Conservation (phyloP, 2,797 vertebrate genomes). For the Sebastes minor region DNA sequence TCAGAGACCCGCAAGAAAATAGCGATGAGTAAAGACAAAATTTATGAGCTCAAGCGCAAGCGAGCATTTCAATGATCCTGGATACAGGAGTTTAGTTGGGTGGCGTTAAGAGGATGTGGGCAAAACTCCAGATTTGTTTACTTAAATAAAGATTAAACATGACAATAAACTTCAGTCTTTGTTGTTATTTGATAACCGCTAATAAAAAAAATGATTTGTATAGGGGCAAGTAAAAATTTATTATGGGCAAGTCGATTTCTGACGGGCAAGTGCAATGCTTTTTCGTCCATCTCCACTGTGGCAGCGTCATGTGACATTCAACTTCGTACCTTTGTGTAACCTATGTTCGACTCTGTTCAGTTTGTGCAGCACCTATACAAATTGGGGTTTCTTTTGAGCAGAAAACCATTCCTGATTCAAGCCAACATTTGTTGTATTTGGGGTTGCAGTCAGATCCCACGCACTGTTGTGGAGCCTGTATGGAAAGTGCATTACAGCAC, state of each 20-base stretch:
- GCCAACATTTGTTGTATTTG: neutral
- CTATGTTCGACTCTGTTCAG: neutral
- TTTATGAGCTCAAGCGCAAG: too few species aligned
- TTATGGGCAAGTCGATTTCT: too few species aligned
- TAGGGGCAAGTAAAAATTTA: too few species aligned
- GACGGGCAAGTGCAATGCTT: neutral
- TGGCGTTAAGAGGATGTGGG: too few species aligned
- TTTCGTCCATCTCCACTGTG: neutral
- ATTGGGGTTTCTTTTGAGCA: neutral
- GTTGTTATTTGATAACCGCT: too few species aligned
- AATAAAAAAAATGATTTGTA: too few species aligned
- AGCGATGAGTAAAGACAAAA: accelerated
- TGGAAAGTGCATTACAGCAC: neutral
- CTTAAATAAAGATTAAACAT: too few species aligned
- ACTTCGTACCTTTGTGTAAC: neutral
- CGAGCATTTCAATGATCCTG: accelerated
- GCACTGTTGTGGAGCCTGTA: neutral
- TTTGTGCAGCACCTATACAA: neutral
- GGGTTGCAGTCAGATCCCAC: neutral
- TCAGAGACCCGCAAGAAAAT: too few species aligned
- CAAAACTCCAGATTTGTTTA: too few species aligned
- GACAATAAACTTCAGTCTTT: accelerated
- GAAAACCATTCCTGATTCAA: neutral
- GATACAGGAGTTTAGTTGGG: too few species aligned
- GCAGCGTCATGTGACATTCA: neutral